Conservation (phyloP, 1,140 invertebrate species). For the Drosophila lacteicornis region DNA sequence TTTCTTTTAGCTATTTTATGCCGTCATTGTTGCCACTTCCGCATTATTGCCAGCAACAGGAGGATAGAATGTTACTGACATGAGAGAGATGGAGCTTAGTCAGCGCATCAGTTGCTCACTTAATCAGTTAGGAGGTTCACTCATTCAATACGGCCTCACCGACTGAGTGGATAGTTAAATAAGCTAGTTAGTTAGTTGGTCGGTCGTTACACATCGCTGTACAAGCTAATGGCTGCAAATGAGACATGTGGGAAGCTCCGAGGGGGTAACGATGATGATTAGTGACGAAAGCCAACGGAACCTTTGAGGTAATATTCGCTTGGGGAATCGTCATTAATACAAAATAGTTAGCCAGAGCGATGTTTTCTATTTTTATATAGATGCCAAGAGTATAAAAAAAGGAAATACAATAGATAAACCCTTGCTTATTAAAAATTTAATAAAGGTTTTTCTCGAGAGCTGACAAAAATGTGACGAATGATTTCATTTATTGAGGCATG, state of each 20-base stretch:
- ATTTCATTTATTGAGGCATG: neutral
- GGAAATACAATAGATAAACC: neutral
- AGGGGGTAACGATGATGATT: conserved; percentile 18
- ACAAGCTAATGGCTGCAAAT: conserved; percentile 50
- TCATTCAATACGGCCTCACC: conserved; percentile 30
- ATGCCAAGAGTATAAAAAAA: neutral
- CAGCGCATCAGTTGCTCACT: conserved; percentile 41
- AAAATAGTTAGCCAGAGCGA: neutral
- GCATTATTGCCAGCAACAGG: conserved; percentile 49
- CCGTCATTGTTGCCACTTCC: conserved; percentile 47
- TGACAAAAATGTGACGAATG: neutral
- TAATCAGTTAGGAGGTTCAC: conserved; percentile 29
- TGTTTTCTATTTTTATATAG: too few species aligned
- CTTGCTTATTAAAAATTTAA: neutral
- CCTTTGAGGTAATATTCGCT: neutral
- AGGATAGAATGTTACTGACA: neutral
- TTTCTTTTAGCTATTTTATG: conserved; percentile 19
- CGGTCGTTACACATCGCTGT: conserved; percentile 61
- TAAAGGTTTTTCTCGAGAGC: neutral
- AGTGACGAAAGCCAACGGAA: conserved; percentile 15
- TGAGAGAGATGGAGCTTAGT: conserved; percentile 27
- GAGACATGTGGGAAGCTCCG: conserved; percentile 31
- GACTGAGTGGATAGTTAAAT: conserved; percentile 26
- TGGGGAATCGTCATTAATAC: neutral
- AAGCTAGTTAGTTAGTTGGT: conserved; percentile 32